phyloP scores from a whole-genome alignment of 2,888 invertebrate genomes.

The Lepetodrilus schrolli region DNA sequence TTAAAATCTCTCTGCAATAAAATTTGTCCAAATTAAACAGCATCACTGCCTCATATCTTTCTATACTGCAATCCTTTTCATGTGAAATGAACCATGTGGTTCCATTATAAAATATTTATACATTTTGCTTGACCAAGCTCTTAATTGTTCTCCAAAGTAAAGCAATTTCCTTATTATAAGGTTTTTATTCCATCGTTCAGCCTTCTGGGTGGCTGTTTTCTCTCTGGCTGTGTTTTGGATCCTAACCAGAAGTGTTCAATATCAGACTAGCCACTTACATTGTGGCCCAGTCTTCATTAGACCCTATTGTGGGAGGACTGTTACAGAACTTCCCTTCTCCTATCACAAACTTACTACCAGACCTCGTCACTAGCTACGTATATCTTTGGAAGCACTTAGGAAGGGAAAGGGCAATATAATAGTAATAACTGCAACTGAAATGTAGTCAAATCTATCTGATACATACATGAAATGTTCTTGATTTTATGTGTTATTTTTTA shows the following conservation, averaged over 20 bases:
- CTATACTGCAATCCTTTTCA: no score
- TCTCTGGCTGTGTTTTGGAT: neutral
- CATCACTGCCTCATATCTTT: no score
- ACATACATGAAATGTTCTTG: no score
- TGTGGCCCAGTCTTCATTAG: slow-evolving; percentile 2
- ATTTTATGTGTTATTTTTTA: no score
- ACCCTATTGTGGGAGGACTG: neutral
- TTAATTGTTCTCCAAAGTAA: neutral
- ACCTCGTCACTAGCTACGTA: neutral
- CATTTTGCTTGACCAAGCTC: neutral
- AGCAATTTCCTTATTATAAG: neutral
- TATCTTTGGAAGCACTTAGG: no score
- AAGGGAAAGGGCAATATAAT: no score
- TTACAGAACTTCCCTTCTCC: neutral
- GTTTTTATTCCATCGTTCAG: neutral
- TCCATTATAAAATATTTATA: neutral
- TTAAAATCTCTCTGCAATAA: no score
- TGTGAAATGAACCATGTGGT: no score
- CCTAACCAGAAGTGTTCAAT: neutral
- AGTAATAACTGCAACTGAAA: no score
- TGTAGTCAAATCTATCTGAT: no score
- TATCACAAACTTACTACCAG: neutral
- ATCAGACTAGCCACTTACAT: neutral
- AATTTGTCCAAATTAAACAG: no score
- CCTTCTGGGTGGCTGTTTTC: neutral